Evolutionary conservation across 2,888 invertebrate genomes (phyloP).

Genomic region (Apotomis betuletana): DNA sequence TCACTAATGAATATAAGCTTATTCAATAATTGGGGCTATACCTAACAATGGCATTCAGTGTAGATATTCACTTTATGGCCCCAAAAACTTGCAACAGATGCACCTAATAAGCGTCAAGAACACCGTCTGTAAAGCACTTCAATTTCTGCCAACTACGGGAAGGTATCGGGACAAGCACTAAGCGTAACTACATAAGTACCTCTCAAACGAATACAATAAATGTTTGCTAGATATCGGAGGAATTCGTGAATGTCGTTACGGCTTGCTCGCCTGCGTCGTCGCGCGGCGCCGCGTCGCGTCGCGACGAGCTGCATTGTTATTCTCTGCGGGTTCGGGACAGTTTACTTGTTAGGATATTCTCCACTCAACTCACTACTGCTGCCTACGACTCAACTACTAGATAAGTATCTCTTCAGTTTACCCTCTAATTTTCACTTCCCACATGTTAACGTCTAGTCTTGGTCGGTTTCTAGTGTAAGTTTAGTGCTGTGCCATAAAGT

Average conservation of each 20-base stretch:
- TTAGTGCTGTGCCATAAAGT: constrained; percentile 35
- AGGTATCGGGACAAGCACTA: not conserved
- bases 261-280: constrained; percentile 43
- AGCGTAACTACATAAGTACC: constrained; percentile 1
- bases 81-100: not conserved
- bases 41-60: too few species aligned
- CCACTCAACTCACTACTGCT: constrained; percentile 46
- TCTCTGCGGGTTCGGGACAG: constrained; percentile 50
- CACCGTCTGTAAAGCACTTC: not conserved
- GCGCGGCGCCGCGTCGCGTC: constrained; percentile 32
- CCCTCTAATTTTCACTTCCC: constrained; percentile 67
- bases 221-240: constrained; percentile 48
- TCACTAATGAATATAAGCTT: too few species aligned
- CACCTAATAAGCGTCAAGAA: not conserved
- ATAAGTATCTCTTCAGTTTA: constrained; percentile 62
- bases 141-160: not conserved
- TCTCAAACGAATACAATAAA: constrained; percentile 25
- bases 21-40: too few species aligned
- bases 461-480: constrained; percentile 34
- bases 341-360: constrained; percentile 64
- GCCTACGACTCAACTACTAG: constrained; percentile 57
- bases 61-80: not conserved
- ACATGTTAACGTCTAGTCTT: constrained; percentile 58
- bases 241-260: constrained; percentile 56
- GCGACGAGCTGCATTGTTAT: constrained; percentile 43